phyloP scores from a whole-genome alignment of 2,797 vertebrate species.

The Smutsia temminckii region DNA sequence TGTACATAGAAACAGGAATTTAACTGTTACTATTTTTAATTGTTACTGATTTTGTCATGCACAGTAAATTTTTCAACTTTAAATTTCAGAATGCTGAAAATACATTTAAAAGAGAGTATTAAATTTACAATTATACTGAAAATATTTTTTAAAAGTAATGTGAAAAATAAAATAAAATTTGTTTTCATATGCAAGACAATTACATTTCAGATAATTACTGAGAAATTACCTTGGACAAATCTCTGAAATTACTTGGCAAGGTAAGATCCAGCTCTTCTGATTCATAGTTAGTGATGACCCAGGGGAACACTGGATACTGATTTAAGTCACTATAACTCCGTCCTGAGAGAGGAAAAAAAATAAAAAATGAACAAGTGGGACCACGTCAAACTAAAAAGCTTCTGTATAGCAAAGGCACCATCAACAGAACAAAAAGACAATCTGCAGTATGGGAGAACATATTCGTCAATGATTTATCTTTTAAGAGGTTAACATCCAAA shows the following conservation, averaged over 20 bases:
- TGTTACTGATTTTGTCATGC: background rate
- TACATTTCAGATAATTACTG: constrained; percentile 48
- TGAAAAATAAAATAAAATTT: constrained; percentile 36
- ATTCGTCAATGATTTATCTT: too few species aligned
- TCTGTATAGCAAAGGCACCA: too few species aligned
- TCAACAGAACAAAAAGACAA: too few species aligned
- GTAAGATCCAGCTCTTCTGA: constrained; percentile 96
- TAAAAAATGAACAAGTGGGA: background rate
- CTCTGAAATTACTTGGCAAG: constrained; percentile 99
- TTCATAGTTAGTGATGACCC: constrained; percentile 99
- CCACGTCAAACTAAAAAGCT: too few species aligned
- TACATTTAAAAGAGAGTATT: constrained; percentile 26
- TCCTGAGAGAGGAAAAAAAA: constrained; percentile 84
- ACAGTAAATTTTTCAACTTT: constrained; percentile 7
- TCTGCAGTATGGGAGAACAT: too few species aligned
- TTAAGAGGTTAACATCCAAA: too few species aligned
- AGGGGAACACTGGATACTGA: constrained; percentile 99
- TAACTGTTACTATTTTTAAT: background rate
- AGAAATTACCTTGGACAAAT: constrained; percentile 95
- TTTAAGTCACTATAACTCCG: constrained; percentile 97
- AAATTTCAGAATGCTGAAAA: constrained; percentile 29
- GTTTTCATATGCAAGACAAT: constrained; percentile 36
- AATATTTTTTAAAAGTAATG: background rate
- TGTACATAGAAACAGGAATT: background rate
- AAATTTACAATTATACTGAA: background rate